These are phyloP conservation scores for Coracias cyanogaster DNA, from an alignment of 2,797 vertebrate species.

Conservation along the genomic window DNA sequence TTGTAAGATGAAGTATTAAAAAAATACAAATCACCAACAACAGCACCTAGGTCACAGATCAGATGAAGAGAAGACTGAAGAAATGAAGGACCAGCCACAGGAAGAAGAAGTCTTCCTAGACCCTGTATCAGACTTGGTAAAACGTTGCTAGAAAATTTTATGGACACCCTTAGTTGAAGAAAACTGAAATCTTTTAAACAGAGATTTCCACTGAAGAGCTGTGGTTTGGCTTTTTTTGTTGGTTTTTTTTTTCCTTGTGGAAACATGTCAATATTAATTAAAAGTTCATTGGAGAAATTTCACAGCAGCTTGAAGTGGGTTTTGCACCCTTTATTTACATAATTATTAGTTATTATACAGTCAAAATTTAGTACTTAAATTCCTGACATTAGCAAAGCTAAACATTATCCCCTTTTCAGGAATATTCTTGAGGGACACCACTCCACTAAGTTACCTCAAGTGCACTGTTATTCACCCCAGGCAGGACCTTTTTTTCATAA, in stretches of 20 bases:
- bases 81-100: not conserved
- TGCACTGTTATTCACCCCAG: not conserved
- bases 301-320: not conserved
- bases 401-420: not conserved
- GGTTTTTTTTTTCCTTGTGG: not conserved
- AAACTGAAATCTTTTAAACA: not conserved
- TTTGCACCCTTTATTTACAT: not conserved
- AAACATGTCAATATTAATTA: not conserved
- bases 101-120: not conserved
- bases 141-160: not conserved
- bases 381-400: not conserved
- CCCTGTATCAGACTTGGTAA: accelerated
- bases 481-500: not conserved
- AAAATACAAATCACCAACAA: not conserved
- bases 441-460: not conserved
- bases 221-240: not conserved
- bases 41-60: not conserved
- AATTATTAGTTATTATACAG: not conserved
- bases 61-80: not conserved
- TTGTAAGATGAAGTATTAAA: not conserved
- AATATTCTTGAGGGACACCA: too few species aligned
- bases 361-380: not conserved
- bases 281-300: not conserved
- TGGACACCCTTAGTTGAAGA: not conserved
- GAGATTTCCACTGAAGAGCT: not conserved